phyloP scores from a whole-genome alignment of 2,113 vertebrate genomes.

The Aspidoscelis tigris region DNA sequence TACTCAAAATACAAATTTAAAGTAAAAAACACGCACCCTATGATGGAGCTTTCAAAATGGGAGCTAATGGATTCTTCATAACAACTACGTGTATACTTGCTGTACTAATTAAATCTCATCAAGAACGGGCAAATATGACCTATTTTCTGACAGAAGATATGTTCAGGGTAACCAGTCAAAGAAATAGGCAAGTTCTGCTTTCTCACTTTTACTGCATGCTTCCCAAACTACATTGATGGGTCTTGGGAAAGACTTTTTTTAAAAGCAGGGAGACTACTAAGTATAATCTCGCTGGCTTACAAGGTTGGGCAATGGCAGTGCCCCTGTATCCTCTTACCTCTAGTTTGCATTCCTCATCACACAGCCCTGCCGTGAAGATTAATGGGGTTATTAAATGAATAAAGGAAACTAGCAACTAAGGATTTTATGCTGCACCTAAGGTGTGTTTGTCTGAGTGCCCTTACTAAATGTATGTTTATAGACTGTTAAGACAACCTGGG shows the following conservation, averaged over 20 bases:
- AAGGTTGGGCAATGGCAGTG: constrained; percentile 27
- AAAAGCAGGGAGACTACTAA: not conserved
- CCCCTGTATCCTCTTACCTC: constrained; percentile 35
- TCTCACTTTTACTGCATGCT: not conserved
- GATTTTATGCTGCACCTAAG: constrained; percentile 43
- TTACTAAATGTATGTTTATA: constrained; percentile 40
- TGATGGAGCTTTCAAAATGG: not conserved
- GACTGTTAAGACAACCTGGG: constrained; percentile 29
- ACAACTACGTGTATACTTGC: not conserved
- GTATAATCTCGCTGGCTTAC: constrained; percentile 11
- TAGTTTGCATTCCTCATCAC: constrained; percentile 26
- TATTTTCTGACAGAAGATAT: not conserved
- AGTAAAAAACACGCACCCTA: not conserved
- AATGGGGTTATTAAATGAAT: constrained; percentile 44
- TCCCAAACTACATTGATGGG: not conserved
- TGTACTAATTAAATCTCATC: not conserved
- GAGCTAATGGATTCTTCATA: not conserved
- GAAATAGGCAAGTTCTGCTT: not conserved
- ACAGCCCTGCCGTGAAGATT: constrained; percentile 39
- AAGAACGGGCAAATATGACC: not conserved
- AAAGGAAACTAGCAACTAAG: constrained; percentile 41
- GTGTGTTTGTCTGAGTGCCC: constrained; percentile 46
- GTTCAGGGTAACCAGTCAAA: not conserved
- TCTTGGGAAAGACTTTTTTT: constrained; percentile 3
- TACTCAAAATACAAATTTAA: not conserved